Base-by-base conservation (phyloP, 2,113 vertebrate genomes). In the Laterallus jamaicensis region DNA sequence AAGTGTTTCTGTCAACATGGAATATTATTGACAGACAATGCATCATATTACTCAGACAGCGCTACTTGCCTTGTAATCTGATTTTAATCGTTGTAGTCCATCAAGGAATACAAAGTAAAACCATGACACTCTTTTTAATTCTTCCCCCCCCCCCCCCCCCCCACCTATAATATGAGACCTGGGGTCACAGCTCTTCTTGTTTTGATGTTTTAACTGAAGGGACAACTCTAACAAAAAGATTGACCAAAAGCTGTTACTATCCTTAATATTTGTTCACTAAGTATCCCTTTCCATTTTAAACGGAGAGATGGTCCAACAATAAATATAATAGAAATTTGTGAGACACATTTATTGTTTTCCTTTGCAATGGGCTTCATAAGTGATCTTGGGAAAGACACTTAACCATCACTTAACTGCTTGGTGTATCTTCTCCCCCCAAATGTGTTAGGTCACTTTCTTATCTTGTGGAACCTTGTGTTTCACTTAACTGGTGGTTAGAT, bases 101-200 rank as follows among this genome's bases (percentile, higher is more conserved):
- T 25, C 11, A 64, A 58, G 42, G 64, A 64, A 39, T 52, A 56
- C 52, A 54, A 54, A 28, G 52, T 15, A 54, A 54, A 54, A 28
- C 25, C 26, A 54, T 15, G 52, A 28, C 52, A 54, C 21, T 54
- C 10, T 8, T 81, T 78, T 67, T 32, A 79, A 28, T 66, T 16
- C 26, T 20, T 31, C 0, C 12, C 19, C 14, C 35, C 15, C 0
- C 12, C 19, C 14, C 35, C 15, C 35, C 0, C 12, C 19, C 14
- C 35, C 15, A 4, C n/a, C n/a, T 7, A 1, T 63, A 18, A 22
- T 86, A 37, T 80, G 12, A 24, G 70, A n/a, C 1, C 10, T 39
- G 29, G 17, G 39, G 9, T 63, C 22, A 67, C 54, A 79, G 35
- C 3, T 82, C 4, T 58, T n/a, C 19, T 54, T 26, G 16, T 71